Base-by-base conservation (phyloP, 1,140 invertebrate species). In the Elymnias hypermnestra region DNA sequence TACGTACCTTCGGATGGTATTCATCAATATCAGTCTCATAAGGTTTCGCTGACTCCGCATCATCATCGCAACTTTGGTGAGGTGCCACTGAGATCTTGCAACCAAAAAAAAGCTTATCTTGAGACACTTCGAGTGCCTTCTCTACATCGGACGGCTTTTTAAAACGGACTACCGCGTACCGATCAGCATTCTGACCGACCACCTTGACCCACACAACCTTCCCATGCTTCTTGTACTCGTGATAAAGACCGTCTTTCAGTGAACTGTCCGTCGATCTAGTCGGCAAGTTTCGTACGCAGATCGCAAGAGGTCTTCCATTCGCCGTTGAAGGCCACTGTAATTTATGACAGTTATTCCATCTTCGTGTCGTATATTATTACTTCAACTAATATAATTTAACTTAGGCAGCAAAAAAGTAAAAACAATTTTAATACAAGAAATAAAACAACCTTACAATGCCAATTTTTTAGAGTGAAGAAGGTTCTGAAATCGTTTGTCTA, bases 191-290 rank as follows among this genome's bases (percentile, higher is more conserved):
- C 49, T 83, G 79, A 45, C 82, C 82, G 43, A 83, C 79, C 42
- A 85, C 79, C 51, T 85, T 97, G 15, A 99, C 97, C 90, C 94
- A 96, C 55, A 95, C 95, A 60, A 99, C 96, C 88, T 98, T 98
- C 15, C 97, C 97, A 87, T 98, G 95, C 68, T 98, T 98, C 87
- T 98, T 98, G 89, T 98, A 99, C 84, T 98, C 97, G 87, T 99
- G 97, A 88, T 97, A 99, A 48, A 99, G 90, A 48, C 97, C 97
- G 87, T 99, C 97, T 87, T 98, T 97, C 47, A 99, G 88, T 50
- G 95, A 98, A 50, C 95, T 97, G 86, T 97, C 95, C 85, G 91
- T 92, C 51, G 96, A 98, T 58, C 96, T 89, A 29, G 93, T 89
- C 42, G 96, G 96, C 55, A 98, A 87, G 81, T 97, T 97, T 59